Evolutionary conservation across 2,113 vertebrate species (phyloP).

Genomic region (Pimephales promelas): DNA sequence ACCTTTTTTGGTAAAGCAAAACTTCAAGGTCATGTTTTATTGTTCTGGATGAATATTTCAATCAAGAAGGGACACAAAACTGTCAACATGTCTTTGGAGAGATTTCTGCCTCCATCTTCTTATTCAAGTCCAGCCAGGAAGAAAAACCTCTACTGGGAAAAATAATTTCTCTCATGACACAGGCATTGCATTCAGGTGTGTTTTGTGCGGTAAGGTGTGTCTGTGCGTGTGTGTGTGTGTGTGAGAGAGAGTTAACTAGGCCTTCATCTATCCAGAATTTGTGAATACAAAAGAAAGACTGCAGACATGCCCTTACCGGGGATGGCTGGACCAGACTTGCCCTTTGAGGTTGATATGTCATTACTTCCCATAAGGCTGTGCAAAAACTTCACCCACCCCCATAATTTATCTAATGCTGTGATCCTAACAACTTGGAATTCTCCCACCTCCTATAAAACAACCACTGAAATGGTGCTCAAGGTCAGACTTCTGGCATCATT

Average conservation of each 20-base stretch:
- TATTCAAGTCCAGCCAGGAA: slow-evolving; percentile 27
- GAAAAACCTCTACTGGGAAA: not conserved
- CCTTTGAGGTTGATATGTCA: slow-evolving; percentile 55
- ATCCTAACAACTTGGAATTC: not conserved
- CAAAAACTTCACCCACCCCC: slow-evolving; percentile 6
- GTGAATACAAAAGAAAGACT: slow-evolving; percentile 46
- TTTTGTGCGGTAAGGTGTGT: slow-evolving; percentile 22
- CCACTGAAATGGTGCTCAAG: slow-evolving; percentile 2
- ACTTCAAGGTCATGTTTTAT: slow-evolving; percentile 9
- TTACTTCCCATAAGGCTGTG: slow-evolving; percentile 55
- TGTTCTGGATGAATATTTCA: slow-evolving; percentile 18
- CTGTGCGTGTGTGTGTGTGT: slow-evolving; percentile 1
- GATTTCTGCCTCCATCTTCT: not conserved
- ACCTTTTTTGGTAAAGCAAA: slow-evolving; percentile 9
- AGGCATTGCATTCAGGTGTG: not conserved
- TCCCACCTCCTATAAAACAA: slow-evolving; percentile 13
- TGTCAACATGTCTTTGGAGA: slow-evolving; percentile 18
- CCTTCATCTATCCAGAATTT: not conserved
- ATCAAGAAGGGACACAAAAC: slow-evolving; percentile 14
- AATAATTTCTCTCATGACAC: not conserved
- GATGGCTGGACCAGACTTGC: slow-evolving; percentile 65
- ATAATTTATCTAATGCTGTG: not conserved
- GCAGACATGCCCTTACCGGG: slow-evolving; percentile 61
- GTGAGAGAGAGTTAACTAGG: slow-evolving; percentile 16
- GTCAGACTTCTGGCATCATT: not conserved